Evolutionary conservation across 2,797 vertebrate species (phyloP), one percentile per base, ranked within the genome.

Genomic region (Craterocephalus amniculus): DNA sequence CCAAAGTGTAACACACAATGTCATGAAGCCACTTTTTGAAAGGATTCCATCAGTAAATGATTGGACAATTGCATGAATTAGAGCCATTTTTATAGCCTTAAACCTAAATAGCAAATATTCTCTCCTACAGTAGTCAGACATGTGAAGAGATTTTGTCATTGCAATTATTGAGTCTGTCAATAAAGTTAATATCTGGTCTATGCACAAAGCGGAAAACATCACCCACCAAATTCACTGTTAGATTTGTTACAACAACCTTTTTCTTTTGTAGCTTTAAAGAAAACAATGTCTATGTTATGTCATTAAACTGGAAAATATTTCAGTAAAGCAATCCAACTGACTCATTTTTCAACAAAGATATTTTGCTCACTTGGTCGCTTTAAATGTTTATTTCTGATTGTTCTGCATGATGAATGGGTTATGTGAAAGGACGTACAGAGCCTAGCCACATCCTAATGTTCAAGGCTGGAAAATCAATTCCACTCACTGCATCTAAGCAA

Each of bases 391-490:
- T 8, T 14, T 52, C 34, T 40, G 57, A 38, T 18, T 52, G 32
- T 27, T 57, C 54, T 64, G 55, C 18, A 59, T 38, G 9, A 16
- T 54, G 26, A 18, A 20, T 18, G 32, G 45, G 16, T 24, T 4
- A 67, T 48, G 43, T 48, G 43, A 2, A 58, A n/a, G 36, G 24
- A 6, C 0, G 27, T 4, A 60, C n/a, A 55, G 13, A 34, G 22
- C 48, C 43, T 16, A 52, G n/a, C 40, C 52, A 56, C 32, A 61
- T 48, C 63, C 58, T 57, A 54, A 62, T 56, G 14, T 65, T 72
- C 22, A 57, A 12, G 36, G 6, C 2, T 63, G n/a, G 67, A 58
- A 70, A 68, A 63, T 56, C 2, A 6, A 67, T 64, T 64, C n/a
- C 12, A 48, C 63, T 56, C 29, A 11, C 60, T 57, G 51, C 16